Evolutionary conservation across 2,888 invertebrate genomes (phyloP).

Genomic region (Athetis lepigone): DNA sequence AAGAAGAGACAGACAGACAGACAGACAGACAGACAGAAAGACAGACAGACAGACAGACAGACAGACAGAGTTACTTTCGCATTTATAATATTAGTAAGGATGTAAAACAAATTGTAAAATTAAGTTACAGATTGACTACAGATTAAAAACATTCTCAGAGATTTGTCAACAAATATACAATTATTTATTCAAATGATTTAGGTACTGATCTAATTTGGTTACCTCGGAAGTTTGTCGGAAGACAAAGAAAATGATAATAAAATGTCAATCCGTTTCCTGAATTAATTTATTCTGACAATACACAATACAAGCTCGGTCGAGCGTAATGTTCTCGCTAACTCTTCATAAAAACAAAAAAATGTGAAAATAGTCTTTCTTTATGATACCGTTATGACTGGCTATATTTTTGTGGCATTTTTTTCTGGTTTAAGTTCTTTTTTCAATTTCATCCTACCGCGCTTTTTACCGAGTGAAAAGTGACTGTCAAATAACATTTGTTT

Average conservation of each 20-base stretch:
- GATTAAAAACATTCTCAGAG: constrained; percentile 27
- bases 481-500: too few relatives aligned
- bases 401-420: too few relatives aligned
- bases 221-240: constrained; percentile 30
- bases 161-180: not conserved
- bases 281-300: constrained; percentile 48
- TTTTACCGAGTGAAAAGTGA: too few relatives aligned
- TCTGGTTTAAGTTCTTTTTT: too few relatives aligned
- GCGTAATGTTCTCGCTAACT: constrained; percentile 45
- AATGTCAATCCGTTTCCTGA: constrained; percentile 34
- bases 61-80: too few relatives aligned
- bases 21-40: too few relatives aligned
- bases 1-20: too few relatives aligned
- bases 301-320: constrained; percentile 26
- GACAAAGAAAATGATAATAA: constrained; percentile 30
- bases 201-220: constrained; percentile 16
- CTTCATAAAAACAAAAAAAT: constrained; percentile 30
- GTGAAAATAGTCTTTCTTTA: too few relatives aligned
- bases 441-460: too few relatives aligned
- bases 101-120: not conserved
- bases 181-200: constrained; percentile 3
- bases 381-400: too few relatives aligned
- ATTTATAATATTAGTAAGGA: too few relatives aligned
- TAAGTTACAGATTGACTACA: constrained; percentile 56
- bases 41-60: too few relatives aligned